A percentile compares a stretch with the other conserved stretches of the same genome.
Evolutionary conservation across 2,888 invertebrate genomes (phyloP).

Genomic region (Philhelius pedissequus): DNA sequence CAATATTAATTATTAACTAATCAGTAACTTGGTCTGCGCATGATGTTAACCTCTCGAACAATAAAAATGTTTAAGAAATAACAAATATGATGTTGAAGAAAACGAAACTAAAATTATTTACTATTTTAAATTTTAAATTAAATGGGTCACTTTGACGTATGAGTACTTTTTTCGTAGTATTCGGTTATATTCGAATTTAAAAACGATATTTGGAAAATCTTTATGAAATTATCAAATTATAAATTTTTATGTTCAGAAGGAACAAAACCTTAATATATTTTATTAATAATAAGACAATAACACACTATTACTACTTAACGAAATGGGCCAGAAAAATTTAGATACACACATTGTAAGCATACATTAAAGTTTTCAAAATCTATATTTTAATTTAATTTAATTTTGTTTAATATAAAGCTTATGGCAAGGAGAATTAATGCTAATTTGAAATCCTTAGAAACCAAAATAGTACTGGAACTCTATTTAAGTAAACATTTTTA

Average conservation of each 20-base stretch:
- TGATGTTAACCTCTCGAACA: neutral
- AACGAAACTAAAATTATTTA: neutral
- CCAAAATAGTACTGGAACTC: neutral
- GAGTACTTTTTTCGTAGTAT: neutral
- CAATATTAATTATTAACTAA: neutral
- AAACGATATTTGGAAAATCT: neutral
- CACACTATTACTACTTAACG: neutral
- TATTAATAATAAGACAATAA: neutral
- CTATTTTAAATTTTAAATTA: neutral
- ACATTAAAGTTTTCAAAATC: neutral
- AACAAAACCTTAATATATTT: neutral
- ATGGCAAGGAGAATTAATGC: neutral
- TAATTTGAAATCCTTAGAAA: slow-evolving; percentile 5
- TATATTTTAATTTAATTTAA: neutral
- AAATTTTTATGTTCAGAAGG: neutral
- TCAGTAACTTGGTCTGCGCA: neutral
- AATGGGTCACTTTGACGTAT: neutral
- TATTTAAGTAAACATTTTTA: neutral
- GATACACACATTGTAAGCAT: slow-evolving; percentile 5
- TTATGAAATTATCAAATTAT: neutral
- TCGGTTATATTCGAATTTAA: neutral
- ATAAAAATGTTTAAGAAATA: neutral
- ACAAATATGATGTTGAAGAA: slow-evolving; percentile 22
- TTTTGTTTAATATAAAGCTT: neutral
- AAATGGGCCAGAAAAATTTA: neutral